Evolutionary conservation across 2,888 invertebrate genomes (phyloP), one percentile per base, ranked within the genome.

Genomic region (Marronus borbonicus): DNA sequence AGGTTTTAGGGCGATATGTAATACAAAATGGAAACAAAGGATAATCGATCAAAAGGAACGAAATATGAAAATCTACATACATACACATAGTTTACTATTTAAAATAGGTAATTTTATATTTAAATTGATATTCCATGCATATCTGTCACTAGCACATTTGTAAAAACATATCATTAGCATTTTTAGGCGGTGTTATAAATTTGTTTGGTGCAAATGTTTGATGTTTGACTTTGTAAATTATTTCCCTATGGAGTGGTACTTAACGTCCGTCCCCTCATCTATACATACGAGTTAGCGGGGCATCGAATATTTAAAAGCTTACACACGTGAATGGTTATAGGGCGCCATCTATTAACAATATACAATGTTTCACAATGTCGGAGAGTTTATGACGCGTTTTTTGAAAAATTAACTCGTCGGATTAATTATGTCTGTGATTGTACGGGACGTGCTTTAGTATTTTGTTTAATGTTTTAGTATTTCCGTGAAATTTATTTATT

Each of bases 121-220:
- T 60, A 20, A 24, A 28, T 1, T 62, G 62, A 62, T 28, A 62
- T 62, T 62, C 14, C 31, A 31, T 28, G 62, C 62, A 28, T 66
- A 44, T 66, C 66, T 66, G 66, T 66, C 80, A 77, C 76, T 65
- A 79, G 77, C 65, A 65, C 17, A 65, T 78, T 80, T 80, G 79
- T 68, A 77, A 77, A 80, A 80, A 79, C 80, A 80, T 79, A 77
- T 80, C 76, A 80, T 81, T 81, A 80, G 72, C 79, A 78, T 81
- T 81, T 81, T 81, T 80, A 76, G 75, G 44, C 70, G 75, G 60
- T 44, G 75, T 69, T 81, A 66, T 80, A 80, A 80, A 64, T 78
- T 80, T 79, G 74, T 74, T 76, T 17, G 76, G 60, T 64, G 44
- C 70, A 74, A 76, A 77, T 81, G 80, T 80, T 81, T 80, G 78